These are phyloP conservation scores for Eupsilia transversa DNA, from an alignment of 2,888 invertebrate genomes.

Conservation along the genomic window DNA sequence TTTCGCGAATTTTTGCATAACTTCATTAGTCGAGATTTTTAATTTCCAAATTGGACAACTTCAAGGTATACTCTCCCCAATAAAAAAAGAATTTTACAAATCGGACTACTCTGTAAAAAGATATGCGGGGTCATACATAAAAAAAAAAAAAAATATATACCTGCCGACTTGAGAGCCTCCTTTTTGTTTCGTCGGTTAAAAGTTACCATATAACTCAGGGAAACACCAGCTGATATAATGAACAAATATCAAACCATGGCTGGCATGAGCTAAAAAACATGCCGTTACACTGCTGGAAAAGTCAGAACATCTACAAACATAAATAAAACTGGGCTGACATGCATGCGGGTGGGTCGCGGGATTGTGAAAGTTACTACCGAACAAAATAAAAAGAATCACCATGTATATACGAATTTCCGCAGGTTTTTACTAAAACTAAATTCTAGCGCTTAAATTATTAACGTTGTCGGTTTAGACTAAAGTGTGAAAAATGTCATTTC, in stretches of 20 bases:
- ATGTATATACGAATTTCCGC: conserved; percentile 11
- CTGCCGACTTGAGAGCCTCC: no score
- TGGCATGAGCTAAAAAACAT: conserved; percentile 20
- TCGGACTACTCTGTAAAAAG: no score
- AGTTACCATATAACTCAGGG: not conserved
- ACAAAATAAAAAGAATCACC: conserved; percentile 27
- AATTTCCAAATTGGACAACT: no score
- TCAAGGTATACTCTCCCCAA: no score
- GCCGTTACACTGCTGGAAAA: conserved; percentile 11
- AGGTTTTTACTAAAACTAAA: conserved; percentile 39
- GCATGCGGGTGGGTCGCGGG: conserved; percentile 41
- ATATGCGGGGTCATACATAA: no score
- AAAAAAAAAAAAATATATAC: no score
- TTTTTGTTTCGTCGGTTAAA: no score
- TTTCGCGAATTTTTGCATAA: no score
- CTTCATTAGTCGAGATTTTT: no score
- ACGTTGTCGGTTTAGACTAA: not conserved
- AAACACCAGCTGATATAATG: not conserved
- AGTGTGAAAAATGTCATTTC: conserved; percentile 9
- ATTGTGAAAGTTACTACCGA: conserved; percentile 31
- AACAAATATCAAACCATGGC: conserved; percentile 21
- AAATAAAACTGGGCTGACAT: conserved; percentile 49
- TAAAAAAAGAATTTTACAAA: no score
- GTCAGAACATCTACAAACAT: conserved; percentile 47
- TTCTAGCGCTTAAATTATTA: conserved; percentile 43